Conservation (phyloP, 2,113 vertebrate genomes). For the Psephotus haematonotus region DNA sequence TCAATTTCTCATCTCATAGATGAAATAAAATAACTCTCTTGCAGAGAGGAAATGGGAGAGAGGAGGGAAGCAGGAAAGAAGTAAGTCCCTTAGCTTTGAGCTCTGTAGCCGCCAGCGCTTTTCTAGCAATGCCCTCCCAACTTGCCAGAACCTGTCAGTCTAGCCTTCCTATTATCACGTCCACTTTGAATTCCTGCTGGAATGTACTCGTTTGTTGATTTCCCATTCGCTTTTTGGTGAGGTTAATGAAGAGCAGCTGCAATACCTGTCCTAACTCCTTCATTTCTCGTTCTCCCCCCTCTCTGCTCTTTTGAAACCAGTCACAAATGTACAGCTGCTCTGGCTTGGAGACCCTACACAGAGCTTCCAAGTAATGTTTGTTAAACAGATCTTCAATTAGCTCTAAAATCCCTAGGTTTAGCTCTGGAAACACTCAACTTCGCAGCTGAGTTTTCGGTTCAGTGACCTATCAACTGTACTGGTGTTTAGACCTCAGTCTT, state of each 20-base stretch:
- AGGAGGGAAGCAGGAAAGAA: not conserved
- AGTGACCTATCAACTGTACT: not conserved
- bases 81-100: not conserved
- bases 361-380: not conserved
- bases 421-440: conserved; percentile 23
- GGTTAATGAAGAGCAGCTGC: conserved; percentile 28
- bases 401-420: not conserved
- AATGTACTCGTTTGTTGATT: not conserved
- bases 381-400: conserved; percentile 8
- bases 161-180: not conserved
- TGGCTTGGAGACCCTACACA: not conserved
- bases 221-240: not conserved
- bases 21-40: not conserved
- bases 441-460: not conserved
- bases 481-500: not conserved
- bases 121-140: not conserved
- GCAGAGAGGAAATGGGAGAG: not conserved
- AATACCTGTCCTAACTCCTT: conserved; percentile 1
- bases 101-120: not conserved
- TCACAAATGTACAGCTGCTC: not conserved
- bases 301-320: not conserved
- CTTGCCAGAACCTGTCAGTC: conserved; percentile 22
- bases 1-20: not conserved
- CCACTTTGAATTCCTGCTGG: conserved; percentile 27
- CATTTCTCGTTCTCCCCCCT: not conserved